Conservation (phyloP, 2,113 vertebrate genomes). For the Melanocharis versteri region DNA sequence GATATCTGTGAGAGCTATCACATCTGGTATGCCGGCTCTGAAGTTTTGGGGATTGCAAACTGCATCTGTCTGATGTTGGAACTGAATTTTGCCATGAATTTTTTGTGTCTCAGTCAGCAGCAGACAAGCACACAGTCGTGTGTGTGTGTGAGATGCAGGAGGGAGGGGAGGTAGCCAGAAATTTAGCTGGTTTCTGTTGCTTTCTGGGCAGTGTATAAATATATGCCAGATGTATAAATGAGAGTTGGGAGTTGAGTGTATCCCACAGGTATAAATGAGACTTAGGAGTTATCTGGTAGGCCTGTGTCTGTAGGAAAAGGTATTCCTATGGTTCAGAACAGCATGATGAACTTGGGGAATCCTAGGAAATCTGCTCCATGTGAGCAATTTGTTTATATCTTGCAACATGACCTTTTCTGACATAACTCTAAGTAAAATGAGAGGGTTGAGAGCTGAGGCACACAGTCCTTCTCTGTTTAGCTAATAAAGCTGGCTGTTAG, state of each 20-base stretch:
- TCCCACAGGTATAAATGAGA: background rate
- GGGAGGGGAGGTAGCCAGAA: background rate
- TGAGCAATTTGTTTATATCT: slow-evolving; percentile 32
- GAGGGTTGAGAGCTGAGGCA: background rate
- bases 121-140: background rate
- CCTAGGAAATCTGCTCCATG: background rate
- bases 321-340: background rate
- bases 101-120: background rate
- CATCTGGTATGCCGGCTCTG: background rate
- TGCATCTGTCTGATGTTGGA: background rate
- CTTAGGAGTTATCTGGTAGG: background rate
- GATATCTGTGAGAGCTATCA: background rate
- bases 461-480: background rate
- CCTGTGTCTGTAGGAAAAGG: background rate
- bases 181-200: background rate
- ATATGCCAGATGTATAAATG: background rate
- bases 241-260: background rate
- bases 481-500: background rate
- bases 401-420: background rate
- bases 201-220: background rate
- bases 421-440: background rate
- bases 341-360: background rate
- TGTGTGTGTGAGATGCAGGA: background rate
- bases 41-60: background rate
- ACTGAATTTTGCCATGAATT: background rate